Evolutionary conservation across 2,113 vertebrate genomes (phyloP).

Genomic region (Alaudala cheleensis): DNA sequence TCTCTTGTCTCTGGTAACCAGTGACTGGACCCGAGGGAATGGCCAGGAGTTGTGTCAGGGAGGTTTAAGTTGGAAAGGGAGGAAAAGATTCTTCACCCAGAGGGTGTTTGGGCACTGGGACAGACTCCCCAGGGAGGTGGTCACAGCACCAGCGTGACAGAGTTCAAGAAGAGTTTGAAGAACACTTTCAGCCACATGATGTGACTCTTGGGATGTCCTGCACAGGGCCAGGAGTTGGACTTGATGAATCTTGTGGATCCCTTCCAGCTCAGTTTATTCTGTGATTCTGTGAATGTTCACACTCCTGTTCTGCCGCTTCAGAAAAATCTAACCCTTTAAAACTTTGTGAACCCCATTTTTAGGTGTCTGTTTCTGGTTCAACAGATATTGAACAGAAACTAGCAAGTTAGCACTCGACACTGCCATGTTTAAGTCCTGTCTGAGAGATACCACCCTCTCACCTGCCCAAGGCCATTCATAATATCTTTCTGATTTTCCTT

Average conservation of each 20-base stretch:
- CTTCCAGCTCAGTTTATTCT: neutral
- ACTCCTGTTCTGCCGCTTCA: neutral
- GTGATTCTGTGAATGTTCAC: neutral
- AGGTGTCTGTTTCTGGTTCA: neutral
- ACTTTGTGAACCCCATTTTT: neutral
- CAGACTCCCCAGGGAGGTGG: neutral
- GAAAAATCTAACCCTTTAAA: neutral
- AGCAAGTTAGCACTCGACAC: neutral
- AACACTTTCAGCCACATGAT: rapidly evolving
- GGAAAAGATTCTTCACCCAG: neutral
- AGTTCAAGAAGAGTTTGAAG: neutral
- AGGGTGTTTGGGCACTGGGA: rapidly evolving
- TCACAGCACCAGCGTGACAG: neutral
- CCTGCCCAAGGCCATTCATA: neutral
- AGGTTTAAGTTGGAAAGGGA: neutral
- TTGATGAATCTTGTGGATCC: neutral
- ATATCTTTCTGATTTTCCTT: neutral
- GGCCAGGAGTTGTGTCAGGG: neutral
- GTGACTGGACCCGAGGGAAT: rapidly evolving
- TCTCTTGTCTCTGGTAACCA: rapidly evolving
- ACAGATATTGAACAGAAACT: neutral
- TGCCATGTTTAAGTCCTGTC: rapidly evolving
- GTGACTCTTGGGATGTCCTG: neutral
- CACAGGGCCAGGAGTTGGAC: neutral
- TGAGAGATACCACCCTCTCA: neutral